Base-by-base conservation (phyloP, 2,888 invertebrate species). In the Macrophya annulata region DNA sequence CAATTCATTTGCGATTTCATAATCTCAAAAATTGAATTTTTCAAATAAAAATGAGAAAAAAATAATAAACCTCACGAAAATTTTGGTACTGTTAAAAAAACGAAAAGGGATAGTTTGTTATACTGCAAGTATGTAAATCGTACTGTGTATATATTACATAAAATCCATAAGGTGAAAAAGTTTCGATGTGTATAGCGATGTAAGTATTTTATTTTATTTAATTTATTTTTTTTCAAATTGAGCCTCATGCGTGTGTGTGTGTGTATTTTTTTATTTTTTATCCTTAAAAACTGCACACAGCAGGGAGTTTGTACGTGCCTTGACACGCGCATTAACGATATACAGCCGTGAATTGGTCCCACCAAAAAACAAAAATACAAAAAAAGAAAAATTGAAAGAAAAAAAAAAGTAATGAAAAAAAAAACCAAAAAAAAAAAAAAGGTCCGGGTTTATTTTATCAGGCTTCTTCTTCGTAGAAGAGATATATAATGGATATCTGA, bases 321-420 rank as follows among this genome's bases (percentile, higher is more conserved):
- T 81, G 81, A 59, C 81, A 81, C 43, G 81, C 21, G 81, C 59
- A 81, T 81, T 81, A 81, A 62, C 81, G 65, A 81, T 77, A 81
- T 81, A 81, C 81, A 81, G 62, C 62, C 62, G 81, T 81, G 55
- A 65, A 81, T 81, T 45, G 81, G 81, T 21, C 37, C 59, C 81
- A 45, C 45, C 37, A 62, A 55, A 17, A n/a, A 6, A 8, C 1
- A 8, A 0, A 55, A n/a, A 51, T 6, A 17, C 5, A 55, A n/a
- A 55, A n/a, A 55, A 51, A 51, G 6, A 4, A 15, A 51, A 51
- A 51, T 51, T 51, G n/a, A n/a, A 51, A 51, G n/a, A 55, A n/a
- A 0, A n/a, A 0, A 55, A 55, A 55, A n/a, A 55, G 31, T n/a
- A 6, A n/a, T n/a, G n/a, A n/a, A 2, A 6, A 51, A 51, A 48